Percentiles rank a stretch among this genome's conserved stretches.
Evolutionary conservation across 1,140 invertebrate species (phyloP).

Genomic region (Magallana ariakensis): DNA sequence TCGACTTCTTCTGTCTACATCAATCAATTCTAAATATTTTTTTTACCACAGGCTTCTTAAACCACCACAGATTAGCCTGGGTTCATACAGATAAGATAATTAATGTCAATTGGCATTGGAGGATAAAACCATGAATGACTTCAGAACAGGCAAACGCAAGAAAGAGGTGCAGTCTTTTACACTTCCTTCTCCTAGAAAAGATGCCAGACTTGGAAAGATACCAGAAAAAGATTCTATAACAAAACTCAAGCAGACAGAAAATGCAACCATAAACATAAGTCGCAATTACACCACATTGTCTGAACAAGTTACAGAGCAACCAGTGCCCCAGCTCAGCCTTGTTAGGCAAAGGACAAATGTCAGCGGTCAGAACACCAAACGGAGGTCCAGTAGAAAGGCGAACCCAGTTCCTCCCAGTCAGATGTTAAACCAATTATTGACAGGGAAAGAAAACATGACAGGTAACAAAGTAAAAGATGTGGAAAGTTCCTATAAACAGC

Average conservation of each 20-base stretch:
- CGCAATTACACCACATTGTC: neutral
- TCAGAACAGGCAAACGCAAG: neutral
- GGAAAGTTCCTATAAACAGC: neutral
- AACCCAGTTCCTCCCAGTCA: neutral
- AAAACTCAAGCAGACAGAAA: neutral
- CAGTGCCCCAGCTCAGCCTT: neutral
- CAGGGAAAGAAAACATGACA: neutral
- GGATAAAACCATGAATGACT: slow-evolving; percentile 2
- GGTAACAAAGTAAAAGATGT: neutral
- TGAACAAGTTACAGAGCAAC: neutral
- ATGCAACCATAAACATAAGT: neutral
- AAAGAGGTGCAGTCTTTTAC: neutral
- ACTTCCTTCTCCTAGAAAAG: neutral
- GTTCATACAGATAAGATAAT: neutral
- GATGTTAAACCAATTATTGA: neutral
- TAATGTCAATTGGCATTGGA: neutral
- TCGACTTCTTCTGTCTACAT: too few relatives aligned
- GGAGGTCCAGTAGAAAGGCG: neutral
- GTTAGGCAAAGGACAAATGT: neutral
- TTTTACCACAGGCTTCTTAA: too few relatives aligned
- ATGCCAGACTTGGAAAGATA: neutral
- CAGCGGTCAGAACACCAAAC: neutral
- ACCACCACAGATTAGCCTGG: too few relatives aligned
- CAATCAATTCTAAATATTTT: too few relatives aligned
- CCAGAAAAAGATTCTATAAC: neutral